phyloP scores from a whole-genome alignment of 2,113 vertebrate species.

The Neogobius melanostomus region DNA sequence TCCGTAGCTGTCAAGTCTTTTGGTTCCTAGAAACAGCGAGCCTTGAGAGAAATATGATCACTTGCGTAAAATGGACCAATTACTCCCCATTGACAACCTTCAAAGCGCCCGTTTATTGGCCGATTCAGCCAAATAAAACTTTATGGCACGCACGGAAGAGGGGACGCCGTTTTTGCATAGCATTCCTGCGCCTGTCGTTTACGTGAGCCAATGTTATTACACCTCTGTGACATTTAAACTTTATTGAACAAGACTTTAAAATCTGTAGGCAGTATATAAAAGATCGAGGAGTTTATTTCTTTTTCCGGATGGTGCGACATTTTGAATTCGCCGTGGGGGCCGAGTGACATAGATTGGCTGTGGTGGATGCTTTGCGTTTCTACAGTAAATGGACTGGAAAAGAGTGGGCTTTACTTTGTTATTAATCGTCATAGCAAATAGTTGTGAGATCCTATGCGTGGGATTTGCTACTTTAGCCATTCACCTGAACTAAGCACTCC shows the following conservation, averaged over 20 bases:
- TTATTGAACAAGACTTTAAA: slow-evolving; percentile 99
- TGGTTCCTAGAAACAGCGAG: slow-evolving; percentile 79
- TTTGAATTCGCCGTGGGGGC: slow-evolving; percentile 77
- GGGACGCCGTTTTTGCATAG: slow-evolving; percentile 92
- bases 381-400: too few relatives aligned
- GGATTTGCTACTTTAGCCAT: background rate
- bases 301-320: slow-evolving; percentile 85
- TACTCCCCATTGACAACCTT: slow-evolving; percentile 97
- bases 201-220: slow-evolving; percentile 95
- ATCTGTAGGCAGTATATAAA: slow-evolving; percentile 99
- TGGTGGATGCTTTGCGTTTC: background rate
- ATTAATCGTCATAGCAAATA: too few relatives aligned
- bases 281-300: slow-evolving; percentile 93
- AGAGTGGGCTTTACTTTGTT: too few relatives aligned
- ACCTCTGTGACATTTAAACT: slow-evolving; percentile 99
- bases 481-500: background rate
- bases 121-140: slow-evolving; percentile 99
- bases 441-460: too few relatives aligned
- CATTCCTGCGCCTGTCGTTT: slow-evolving; percentile 90
- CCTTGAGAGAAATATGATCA: slow-evolving; percentile 94
- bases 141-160: slow-evolving; percentile 89
- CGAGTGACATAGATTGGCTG: slow-evolving; percentile 52
- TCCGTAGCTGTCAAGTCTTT: slow-evolving; percentile 77
- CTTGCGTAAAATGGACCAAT: slow-evolving; percentile 96
- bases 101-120: slow-evolving; percentile 94